Percentiles rank a stretch among this genome's conserved stretches.
Evolutionary conservation across 2,113 vertebrate species (phyloP).

Genomic region (Tiliqua scincoides): DNA sequence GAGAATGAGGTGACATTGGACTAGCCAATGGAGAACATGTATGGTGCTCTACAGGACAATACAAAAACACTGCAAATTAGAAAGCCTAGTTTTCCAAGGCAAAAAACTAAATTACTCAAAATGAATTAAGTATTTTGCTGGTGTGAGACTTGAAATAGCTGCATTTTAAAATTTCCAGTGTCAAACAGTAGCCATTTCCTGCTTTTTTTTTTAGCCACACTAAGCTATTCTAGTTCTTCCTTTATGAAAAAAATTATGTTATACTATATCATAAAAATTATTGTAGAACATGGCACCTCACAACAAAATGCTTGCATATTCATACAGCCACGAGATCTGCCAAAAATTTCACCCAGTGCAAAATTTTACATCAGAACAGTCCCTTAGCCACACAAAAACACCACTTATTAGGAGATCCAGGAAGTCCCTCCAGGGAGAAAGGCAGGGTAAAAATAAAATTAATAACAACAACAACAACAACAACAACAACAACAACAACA

Average conservation of each 20-base stretch:
- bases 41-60: conserved; percentile 87
- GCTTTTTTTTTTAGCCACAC: conserved; percentile 46
- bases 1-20: conserved; percentile 96
- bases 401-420: not conserved
- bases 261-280: too few species aligned
- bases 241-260: not conserved
- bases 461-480: too few species aligned
- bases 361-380: not conserved
- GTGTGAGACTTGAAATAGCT: not conserved
- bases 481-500: too few species aligned
- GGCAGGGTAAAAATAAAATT: too few species aligned
- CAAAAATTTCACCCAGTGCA: not conserved
- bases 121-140: not conserved
- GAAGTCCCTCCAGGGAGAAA: not conserved
- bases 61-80: conserved; percentile 59
- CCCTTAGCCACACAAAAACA: not conserved
- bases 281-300: too few species aligned
- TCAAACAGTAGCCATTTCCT: conserved; percentile 19
- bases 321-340: too few species aligned
- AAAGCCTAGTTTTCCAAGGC: conserved; percentile 44
- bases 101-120: conserved; percentile 50
- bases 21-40: conserved; percentile 93
- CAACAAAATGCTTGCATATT: too few species aligned
- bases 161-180: conserved; percentile 17
- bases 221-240: too few species aligned